These are phyloP conservation scores for Sarcoramphus papa DNA, from an alignment of 2,797 vertebrate genomes.

Conservation along the genomic window DNA sequence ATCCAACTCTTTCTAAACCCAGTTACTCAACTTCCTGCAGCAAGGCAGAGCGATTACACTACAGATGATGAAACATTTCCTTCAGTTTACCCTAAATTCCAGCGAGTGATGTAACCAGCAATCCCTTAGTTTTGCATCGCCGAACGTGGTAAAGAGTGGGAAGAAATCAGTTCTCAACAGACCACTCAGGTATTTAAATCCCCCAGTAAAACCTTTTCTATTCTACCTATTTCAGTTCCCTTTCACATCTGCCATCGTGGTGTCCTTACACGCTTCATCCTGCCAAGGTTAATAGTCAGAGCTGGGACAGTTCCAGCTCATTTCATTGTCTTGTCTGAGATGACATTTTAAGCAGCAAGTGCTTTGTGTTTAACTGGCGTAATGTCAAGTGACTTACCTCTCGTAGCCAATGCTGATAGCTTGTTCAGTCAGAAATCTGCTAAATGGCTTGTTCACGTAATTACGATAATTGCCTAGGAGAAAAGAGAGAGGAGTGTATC, in stretches of 20 bases:
- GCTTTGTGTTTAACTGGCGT: constrained; percentile 5
- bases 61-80: constrained; percentile 51
- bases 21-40: constrained; percentile 56
- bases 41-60: constrained; percentile 19
- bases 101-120: neutral
- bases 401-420: neutral
- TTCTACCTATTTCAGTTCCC: neutral
- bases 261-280: neutral
- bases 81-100: constrained; percentile 57
- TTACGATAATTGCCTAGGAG: constrained; percentile 49
- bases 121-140: neutral
- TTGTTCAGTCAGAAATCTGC: constrained; percentile 31
- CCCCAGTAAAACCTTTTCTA: neutral
- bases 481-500: constrained; percentile 3
- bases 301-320: constrained; percentile 25
- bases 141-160: neutral
- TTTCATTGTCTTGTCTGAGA: constrained; percentile 12
- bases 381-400: constrained; percentile 47
- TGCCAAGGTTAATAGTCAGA: neutral
- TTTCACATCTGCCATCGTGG: neutral
- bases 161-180: neutral
- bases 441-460: constrained; percentile 43
- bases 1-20: constrained; percentile 49
- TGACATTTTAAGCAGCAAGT: constrained; percentile 38
- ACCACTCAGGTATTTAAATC: neutral